A percentile compares a stretch with the other conserved stretches of the same genome.
Conservation (phyloP, 1,140 invertebrate genomes). For the Zaprionus ghesquierei region DNA sequence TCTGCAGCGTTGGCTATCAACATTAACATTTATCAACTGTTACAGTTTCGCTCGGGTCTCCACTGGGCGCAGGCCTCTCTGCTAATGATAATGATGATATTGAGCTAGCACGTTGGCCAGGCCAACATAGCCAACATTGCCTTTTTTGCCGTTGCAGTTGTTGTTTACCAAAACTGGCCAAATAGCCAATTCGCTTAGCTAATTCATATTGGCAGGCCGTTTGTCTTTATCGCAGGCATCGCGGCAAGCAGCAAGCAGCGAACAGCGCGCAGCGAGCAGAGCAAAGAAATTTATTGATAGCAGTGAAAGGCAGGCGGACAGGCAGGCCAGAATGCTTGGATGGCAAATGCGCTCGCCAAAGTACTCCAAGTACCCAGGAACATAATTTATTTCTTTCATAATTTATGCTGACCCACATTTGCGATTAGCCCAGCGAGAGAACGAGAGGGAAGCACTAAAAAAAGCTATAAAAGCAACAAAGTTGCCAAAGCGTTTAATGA, state of each 20-base stretch:
- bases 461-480: slow-evolving; percentile 22
- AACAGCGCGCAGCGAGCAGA: slow-evolving; percentile 22
- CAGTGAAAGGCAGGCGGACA: slow-evolving; percentile 67
- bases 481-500: slow-evolving; percentile 43
- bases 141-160: slow-evolving; percentile 12
- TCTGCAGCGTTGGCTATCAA: slow-evolving; percentile 65
- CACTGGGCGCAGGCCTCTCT: slow-evolving; percentile 56
- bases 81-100: slow-evolving; percentile 80
- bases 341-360: slow-evolving; percentile 2
- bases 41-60: slow-evolving; percentile 60
- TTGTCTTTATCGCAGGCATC: slow-evolving; percentile 73
- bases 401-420: slow-evolving; percentile 50
- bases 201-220: slow-evolving; percentile 78
- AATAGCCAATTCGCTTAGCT: slow-evolving; percentile 79
- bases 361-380: slow-evolving; percentile 16
- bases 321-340: slow-evolving; percentile 15
- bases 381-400: slow-evolving; percentile 52
- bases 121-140: not conserved
- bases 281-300: slow-evolving; percentile 76
- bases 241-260: slow-evolving; percentile 11
- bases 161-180: slow-evolving; percentile 67
- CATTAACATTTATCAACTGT: slow-evolving; percentile 80
- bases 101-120: slow-evolving; percentile 37
- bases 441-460: slow-evolving; percentile 11
- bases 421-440: slow-evolving; percentile 11